Percentiles rank a stretch among this genome's conserved stretches.
Conservation (phyloP, 2,888 invertebrate species). For the Eristalis tenax region DNA sequence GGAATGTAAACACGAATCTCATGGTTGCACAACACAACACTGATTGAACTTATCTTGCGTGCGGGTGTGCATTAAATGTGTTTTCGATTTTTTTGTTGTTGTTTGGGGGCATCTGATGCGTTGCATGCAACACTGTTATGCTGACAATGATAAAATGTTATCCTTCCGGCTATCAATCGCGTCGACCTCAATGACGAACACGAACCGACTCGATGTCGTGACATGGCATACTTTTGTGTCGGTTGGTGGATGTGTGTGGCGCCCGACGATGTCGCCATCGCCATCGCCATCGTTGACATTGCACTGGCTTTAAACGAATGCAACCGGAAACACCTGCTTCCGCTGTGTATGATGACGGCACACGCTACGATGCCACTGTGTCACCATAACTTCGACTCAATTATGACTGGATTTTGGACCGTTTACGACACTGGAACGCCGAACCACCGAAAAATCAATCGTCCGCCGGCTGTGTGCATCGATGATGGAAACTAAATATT, state of each 20-base stretch:
- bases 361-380: neutral
- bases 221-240: neutral
- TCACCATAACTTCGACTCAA: conserved; percentile 12
- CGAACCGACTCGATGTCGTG: conserved; percentile 1
- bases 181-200: neutral
- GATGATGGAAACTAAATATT: conserved; percentile 43
- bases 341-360: neutral
- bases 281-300: neutral
- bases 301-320: conserved; percentile 16
- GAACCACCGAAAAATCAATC: conserved; percentile 8
- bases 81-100: neutral
- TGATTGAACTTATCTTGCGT: conserved; percentile 28
- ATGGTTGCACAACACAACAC: conserved; percentile 25
- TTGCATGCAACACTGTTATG: conserved; percentile 4
- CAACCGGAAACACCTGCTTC: conserved; percentile 52
- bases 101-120: neutral
- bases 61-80: neutral
- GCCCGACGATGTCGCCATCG: conserved; percentile 43
- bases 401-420: conserved; percentile 41
- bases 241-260: conserved; percentile 3
- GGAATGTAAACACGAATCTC: conserved; percentile 26
- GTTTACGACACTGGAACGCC: conserved; percentile 12
- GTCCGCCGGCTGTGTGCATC: neutral
- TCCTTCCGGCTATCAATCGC: conserved; percentile 32
- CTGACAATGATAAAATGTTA: conserved; percentile 43